Base-by-base conservation (phyloP, 2,113 vertebrate genomes). In the Perca schrenkii region DNA sequence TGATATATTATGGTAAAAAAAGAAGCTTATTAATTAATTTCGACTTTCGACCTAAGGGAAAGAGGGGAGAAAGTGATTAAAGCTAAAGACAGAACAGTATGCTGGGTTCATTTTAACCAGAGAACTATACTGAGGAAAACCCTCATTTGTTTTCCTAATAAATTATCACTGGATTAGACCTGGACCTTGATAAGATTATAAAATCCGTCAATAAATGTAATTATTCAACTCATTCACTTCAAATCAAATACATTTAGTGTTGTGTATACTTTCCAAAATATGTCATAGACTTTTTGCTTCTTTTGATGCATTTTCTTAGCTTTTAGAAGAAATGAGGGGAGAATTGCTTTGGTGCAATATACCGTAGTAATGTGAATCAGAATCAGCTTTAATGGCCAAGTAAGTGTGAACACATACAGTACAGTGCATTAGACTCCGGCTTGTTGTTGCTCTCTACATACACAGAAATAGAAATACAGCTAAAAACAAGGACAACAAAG, bases 61-160 rank as follows among this genome's bases (percentile, higher is more conserved):
- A 58, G 15, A 66, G 40, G 6, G 1, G 17, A 5, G 22, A 7
- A n/a, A 17, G 34, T 46, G 15, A 54, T 66, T 17, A 40, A 74
- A 52, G 69, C 50, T 50, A 21, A 11, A 47, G 11, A 47, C 3
- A 13, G 12, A 12, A 3, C 58, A 64, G 17, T n/a, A 2, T 57
- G 28, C 53, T 60, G 28, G 43, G 46, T 73, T 80, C 10, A 49
- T 73, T 73, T 65, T 19, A 71, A 54, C 40, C 13, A 34, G 2
- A 11, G 28, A 16, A 8, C 63, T 40, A 56, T 57, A 49, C 74
- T 2, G 17, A 31, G 11, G 19, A 70, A 54, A 70, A 15, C 8
- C 19, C 17, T 73, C 43, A 34, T 47, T 28, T 50, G 3, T 15
- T 25, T 17, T 10, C 49, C 19, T 47, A 13, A 50, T 21, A 1